Percentiles rank a stretch among this genome's conserved stretches.
These are phyloP conservation scores for Notarius quadriscutis DNA, from an alignment of 2,113 vertebrate genomes.

Conservation along the genomic window DNA sequence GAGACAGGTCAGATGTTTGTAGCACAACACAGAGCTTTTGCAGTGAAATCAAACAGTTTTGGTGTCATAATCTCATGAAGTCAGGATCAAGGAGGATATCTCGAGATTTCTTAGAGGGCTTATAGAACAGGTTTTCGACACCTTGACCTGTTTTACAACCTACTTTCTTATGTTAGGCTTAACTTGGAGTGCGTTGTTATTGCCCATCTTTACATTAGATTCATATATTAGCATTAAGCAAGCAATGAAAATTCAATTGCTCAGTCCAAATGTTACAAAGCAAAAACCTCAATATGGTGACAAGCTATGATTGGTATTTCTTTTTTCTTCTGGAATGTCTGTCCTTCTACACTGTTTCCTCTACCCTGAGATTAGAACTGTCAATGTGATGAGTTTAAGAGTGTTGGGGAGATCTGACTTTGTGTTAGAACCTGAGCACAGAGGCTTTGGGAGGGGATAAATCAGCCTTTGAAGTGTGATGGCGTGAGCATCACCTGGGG, in stretches of 20 bases:
- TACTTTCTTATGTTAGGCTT: background rate
- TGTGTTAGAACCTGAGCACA: conserved; percentile 77
- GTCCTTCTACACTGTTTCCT: conserved; percentile 16
- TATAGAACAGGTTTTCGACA: background rate
- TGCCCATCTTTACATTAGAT: background rate
- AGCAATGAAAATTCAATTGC: background rate
- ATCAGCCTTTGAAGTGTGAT: conserved; percentile 76
- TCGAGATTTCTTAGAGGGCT: background rate
- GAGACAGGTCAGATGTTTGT: conserved; percentile 32
- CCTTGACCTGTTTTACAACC: conserved; percentile 1
- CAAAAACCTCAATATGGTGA: background rate
- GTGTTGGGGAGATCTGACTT: conserved; percentile 76
- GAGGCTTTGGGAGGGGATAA: conserved; percentile 70
- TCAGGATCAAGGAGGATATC: conserved; percentile 19
- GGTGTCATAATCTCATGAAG: conserved; percentile 26
- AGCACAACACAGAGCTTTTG: conserved; percentile 26
- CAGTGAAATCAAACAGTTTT: conserved; percentile 34
- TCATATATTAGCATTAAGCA: background rate
- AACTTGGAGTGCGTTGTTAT: background rate
- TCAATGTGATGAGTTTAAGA: conserved; percentile 77
- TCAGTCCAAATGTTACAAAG: background rate
- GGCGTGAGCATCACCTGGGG: conserved; percentile 75
- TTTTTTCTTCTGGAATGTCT: background rate
- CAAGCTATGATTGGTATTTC: background rate
- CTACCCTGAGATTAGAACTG: conserved; percentile 68